Conservation (phyloP, 2,888 invertebrate genomes). For the Nebria salina region DNA sequence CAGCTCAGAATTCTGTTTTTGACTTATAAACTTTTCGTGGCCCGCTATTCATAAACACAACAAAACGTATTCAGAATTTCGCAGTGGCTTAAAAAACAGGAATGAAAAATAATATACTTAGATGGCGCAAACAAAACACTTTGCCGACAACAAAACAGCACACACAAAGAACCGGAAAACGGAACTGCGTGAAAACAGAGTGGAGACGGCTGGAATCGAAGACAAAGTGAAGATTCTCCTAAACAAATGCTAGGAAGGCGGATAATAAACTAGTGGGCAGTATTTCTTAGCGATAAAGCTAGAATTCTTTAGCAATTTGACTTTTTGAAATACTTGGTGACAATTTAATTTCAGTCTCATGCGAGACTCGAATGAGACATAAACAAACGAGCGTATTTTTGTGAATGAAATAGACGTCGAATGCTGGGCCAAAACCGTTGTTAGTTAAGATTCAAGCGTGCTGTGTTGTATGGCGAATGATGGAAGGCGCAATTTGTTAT, state of each 20-base stretch:
- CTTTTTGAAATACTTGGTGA: not conserved
- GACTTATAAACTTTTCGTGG: no score
- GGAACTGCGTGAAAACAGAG: not conserved
- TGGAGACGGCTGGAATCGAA: not conserved
- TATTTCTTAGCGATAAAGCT: not conserved
- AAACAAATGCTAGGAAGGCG: slow-evolving; percentile 39
- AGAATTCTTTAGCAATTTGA: not conserved
- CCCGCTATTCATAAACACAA: not conserved
- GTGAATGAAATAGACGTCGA: not conserved
- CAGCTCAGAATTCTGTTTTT: no score
- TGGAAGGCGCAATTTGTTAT: slow-evolving; percentile 36
- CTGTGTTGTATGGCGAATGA: slow-evolving; percentile 29
- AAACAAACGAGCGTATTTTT: not conserved
- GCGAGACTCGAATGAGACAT: not conserved
- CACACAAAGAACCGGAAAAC: not conserved
- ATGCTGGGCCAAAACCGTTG: not conserved
- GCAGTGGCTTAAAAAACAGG: not conserved
- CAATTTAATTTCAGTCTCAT: no score
- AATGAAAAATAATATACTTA: not conserved
- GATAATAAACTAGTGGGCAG: slow-evolving; percentile 24
- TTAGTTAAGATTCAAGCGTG: slow-evolving; percentile 11
- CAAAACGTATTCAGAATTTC: not conserved
- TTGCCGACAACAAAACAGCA: slow-evolving; percentile 1
- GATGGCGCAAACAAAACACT: not conserved
- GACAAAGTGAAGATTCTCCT: slow-evolving; percentile 4